Evolutionary conservation across 2,113 vertebrate genomes (phyloP).

Genomic region (Sinocyclocheilus grahami): DNA sequence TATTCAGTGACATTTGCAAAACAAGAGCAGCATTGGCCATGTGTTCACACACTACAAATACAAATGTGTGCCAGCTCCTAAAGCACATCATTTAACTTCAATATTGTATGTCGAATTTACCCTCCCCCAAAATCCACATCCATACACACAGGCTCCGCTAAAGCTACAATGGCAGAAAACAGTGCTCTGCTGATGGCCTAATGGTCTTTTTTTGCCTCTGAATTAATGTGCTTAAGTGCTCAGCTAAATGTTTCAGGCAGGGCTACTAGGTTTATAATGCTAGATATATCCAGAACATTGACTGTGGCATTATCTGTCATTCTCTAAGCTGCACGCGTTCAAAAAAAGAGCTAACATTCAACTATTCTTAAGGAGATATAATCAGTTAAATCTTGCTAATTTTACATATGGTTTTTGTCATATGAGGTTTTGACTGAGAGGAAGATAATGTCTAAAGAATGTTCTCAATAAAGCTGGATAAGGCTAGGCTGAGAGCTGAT

Average conservation of each 20-base stretch:
- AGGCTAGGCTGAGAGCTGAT: neutral
- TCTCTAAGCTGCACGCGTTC: neutral
- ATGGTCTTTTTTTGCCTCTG: constrained; percentile 64
- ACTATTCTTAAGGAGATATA: neutral
- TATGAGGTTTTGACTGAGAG: neutral
- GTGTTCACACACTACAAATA: neutral
- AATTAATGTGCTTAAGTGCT: constrained; percentile 72
- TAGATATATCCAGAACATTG: neutral
- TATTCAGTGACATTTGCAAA: neutral
- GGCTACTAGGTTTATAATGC: neutral
- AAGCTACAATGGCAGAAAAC: constrained; percentile 44
- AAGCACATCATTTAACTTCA: constrained; percentile 35
- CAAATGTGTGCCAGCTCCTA: constrained; percentile 7
- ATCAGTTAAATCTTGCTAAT: neutral
- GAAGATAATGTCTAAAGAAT: neutral
- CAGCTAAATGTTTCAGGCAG: constrained; percentile 61
- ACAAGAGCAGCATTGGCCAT: neutral
- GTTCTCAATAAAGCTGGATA: constrained; percentile 7
- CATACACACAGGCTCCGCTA: constrained; percentile 3
- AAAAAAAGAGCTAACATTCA: neutral
- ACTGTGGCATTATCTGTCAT: neutral
- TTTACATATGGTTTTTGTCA: neutral
- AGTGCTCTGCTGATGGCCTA: constrained; percentile 51
- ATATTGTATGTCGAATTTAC: constrained; percentile 13
- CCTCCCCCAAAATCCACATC: constrained; percentile 17